Percentiles rank a stretch among this genome's conserved stretches.
phyloP scores from a whole-genome alignment of 1,140 invertebrate genomes.

The Ips nitidus region DNA sequence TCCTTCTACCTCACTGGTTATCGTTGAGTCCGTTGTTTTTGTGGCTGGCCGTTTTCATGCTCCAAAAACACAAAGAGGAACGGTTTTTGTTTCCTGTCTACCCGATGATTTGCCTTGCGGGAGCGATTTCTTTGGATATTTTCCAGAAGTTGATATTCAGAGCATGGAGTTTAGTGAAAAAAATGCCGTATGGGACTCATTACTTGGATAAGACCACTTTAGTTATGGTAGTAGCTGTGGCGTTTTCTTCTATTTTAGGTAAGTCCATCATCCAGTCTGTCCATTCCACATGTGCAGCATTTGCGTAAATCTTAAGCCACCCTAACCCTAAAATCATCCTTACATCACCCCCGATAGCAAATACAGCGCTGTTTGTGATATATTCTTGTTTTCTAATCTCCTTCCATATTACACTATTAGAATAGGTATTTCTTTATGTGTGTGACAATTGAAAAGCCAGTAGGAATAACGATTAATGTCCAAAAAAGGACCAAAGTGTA shows the following conservation, averaged over 20 bases:
- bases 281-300: too few species aligned
- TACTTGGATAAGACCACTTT: conserved; percentile 75
- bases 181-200: conserved; percentile 59
- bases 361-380: too few species aligned
- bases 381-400: too few species aligned
- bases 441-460: too few species aligned
- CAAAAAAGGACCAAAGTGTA: too few species aligned
- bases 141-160: conserved; percentile 77
- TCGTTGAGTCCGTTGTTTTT: conserved; percentile 79
- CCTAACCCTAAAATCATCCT: too few species aligned
- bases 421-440: too few species aligned
- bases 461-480: too few species aligned
- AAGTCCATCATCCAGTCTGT: conserved; percentile 15
- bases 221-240: conserved; percentile 66
- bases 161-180: conserved; percentile 57
- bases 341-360: too few species aligned
- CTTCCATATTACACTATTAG: too few species aligned
- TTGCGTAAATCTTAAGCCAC: too few species aligned
- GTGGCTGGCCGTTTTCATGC: conserved; percentile 89
- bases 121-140: conserved; percentile 80
- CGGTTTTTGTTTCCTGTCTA: conserved; percentile 98
- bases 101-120: conserved; percentile 84
- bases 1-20: conserved; percentile 71
- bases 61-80: conserved; percentile 86
- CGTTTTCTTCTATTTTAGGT: conserved; percentile 62